Conservation (phyloP, 2,113 vertebrate species). For the Phasianus colchicus region DNA sequence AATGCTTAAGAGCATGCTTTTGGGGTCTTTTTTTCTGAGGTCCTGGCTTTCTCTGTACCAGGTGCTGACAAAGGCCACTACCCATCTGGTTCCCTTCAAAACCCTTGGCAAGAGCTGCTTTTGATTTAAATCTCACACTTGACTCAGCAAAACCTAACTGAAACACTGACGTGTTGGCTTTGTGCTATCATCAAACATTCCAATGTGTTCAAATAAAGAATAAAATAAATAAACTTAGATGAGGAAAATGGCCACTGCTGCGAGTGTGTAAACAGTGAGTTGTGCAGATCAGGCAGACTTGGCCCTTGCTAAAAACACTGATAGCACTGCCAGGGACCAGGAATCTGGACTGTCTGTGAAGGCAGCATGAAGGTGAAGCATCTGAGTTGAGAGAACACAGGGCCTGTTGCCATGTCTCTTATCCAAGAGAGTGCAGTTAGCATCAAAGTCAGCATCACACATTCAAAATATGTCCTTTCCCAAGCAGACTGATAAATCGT, state of each 20-base stretch:
- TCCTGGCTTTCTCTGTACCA: background rate
- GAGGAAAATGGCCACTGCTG: background rate
- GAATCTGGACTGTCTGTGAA: background rate
- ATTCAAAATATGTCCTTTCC: background rate
- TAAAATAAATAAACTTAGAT: background rate
- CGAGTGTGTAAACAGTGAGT: fast-evolving
- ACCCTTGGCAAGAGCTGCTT: background rate
- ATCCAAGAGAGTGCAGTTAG: background rate
- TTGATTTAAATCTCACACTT: background rate
- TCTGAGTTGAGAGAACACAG: background rate
- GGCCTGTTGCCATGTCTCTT: background rate
- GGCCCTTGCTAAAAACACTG: background rate
- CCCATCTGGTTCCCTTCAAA: background rate
- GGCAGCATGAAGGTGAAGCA: background rate
- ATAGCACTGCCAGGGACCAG: background rate
- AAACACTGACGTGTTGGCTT: background rate
- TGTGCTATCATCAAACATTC: background rate
- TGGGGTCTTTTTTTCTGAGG: background rate
- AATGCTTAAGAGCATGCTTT: background rate
- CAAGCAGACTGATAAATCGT: background rate
- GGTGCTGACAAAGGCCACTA: background rate
- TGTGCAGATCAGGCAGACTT: background rate
- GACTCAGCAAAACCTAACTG: background rate
- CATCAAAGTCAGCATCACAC: background rate
- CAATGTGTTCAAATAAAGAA: background rate